Evolutionary conservation across 2,888 invertebrate species (phyloP), one percentile per base, ranked within the genome.

Genomic region (Sinohyriopsis cumingii): DNA sequence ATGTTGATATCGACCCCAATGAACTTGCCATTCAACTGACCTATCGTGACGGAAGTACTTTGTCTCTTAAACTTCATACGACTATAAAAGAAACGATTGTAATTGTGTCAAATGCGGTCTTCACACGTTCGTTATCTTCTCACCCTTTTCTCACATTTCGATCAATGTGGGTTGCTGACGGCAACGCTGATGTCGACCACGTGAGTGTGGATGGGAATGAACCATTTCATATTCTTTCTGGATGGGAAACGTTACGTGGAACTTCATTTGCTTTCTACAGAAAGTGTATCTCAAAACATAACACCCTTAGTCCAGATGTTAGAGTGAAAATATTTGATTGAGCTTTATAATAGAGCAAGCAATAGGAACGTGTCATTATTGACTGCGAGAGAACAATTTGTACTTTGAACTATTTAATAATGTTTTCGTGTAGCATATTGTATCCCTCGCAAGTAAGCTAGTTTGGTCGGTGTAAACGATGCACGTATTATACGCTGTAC

Each of bases 271-370:
- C 78, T 20, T 74, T 82, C 33, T 79, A 71, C 65, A 68, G 81
- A 24, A 67, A 74, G 28, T 81, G 81, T 67, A 77, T 80, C n/a
- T n/a, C n/a, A n/a, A n/a, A n/a, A n/a, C n/a, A n/a, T n/a, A n/a
- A n/a, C n/a, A n/a, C n/a, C n/a, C 59, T 81, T 75, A 80, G 81
- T 66, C 84, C 84, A 0, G 82, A 84, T 69, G 74, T 82, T 25
- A 0, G 55, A 22, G 33, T 75, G 60, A 72, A 69, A 53, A 72
- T 75, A 20, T 56, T 66, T 20, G 63, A 60, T 18, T 71, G 33
- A 33, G 25, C 25, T 25, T 25, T 25, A 25, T 25, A 25, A 25
- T 25, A 25, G 33, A 6, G 6, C 1, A 33, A 7, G 33, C 33
- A 33, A 6, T 33, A 33, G 5, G 7, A 33, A 33, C 6, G 5